These are phyloP conservation scores for Simalia tracyae DNA, from an alignment of 2,797 vertebrate species.

Conservation along the genomic window DNA sequence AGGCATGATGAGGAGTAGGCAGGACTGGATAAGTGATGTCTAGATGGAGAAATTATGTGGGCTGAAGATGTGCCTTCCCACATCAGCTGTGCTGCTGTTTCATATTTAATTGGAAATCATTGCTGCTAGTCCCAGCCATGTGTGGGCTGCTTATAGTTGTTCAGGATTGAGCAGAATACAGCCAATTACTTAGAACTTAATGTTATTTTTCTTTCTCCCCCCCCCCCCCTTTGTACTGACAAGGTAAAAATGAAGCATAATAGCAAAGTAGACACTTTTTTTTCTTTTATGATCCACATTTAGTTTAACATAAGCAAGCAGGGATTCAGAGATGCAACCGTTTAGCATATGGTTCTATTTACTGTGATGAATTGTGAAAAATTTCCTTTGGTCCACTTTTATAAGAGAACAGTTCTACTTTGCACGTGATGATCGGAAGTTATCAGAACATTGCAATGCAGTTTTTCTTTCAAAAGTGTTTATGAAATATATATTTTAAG, in stretches of 20 bases:
- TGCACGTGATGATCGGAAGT: background rate
- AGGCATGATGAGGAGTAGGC: background rate
- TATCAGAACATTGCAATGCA: background rate
- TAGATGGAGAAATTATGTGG: background rate
- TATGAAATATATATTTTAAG: background rate
- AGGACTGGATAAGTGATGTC: background rate
- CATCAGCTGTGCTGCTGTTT: background rate
- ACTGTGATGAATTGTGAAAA: background rate
- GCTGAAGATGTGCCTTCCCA: background rate
- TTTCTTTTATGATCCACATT: background rate
- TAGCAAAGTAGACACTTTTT: background rate
- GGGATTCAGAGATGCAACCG: background rate
- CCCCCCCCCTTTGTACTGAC: background rate
- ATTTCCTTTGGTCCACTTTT: background rate
- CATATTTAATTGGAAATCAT: background rate
- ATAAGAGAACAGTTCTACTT: background rate
- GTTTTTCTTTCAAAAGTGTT: background rate
- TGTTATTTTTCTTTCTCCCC: background rate
- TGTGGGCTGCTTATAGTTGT: background rate
- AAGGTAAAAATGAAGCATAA: background rate
- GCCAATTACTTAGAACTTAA: background rate
- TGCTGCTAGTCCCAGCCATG: background rate
- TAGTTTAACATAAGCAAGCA: background rate
- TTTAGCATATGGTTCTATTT: background rate
- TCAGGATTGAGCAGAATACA: background rate